Evolutionary conservation across 2,888 invertebrate species (phyloP).

Genomic region (Bellardia pandia): DNA sequence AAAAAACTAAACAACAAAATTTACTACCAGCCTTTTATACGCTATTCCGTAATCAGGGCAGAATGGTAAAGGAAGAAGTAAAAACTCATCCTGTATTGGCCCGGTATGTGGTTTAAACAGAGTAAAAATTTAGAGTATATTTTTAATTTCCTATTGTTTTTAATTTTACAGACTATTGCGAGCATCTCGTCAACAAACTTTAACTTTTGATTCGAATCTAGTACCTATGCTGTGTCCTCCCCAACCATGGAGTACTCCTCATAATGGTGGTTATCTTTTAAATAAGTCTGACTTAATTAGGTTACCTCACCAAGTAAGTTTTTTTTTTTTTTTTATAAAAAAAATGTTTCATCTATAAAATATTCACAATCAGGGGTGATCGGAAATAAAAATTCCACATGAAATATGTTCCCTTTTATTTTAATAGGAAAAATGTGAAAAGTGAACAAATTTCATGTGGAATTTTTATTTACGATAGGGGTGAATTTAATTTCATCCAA

Average conservation of each 20-base stretch:
- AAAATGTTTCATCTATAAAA: no score
- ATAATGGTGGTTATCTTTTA: constrained; percentile 91
- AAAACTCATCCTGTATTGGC: constrained; percentile 93
- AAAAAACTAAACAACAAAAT: constrained; percentile 84
- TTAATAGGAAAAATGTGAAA: no score
- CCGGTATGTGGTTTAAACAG: constrained; percentile 78
- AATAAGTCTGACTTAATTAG: constrained; percentile 88
- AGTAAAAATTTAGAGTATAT: background rate
- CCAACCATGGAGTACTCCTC: constrained; percentile 90
- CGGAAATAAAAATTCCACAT: no score
- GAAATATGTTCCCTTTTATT: no score
- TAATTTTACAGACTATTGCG: constrained; percentile 85
- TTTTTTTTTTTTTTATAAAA: no score
- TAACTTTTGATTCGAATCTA: constrained; percentile 89
- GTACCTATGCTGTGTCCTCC: constrained; percentile 94
- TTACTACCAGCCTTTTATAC: constrained; percentile 91
- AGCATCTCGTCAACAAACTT: constrained; percentile 87
- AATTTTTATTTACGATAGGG: no score
- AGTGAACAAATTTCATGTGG: no score
- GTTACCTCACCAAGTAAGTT: constrained; percentile 80
- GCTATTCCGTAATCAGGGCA: constrained; percentile 88
- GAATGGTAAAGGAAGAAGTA: constrained; percentile 88
- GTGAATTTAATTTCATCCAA: no score
- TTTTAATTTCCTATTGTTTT: background rate
- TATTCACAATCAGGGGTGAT: no score